A percentile compares a stretch with the other conserved stretches of the same genome.
Conservation (phyloP, 2,888 invertebrate genomes). For the Carpatolechia fugitivella region DNA sequence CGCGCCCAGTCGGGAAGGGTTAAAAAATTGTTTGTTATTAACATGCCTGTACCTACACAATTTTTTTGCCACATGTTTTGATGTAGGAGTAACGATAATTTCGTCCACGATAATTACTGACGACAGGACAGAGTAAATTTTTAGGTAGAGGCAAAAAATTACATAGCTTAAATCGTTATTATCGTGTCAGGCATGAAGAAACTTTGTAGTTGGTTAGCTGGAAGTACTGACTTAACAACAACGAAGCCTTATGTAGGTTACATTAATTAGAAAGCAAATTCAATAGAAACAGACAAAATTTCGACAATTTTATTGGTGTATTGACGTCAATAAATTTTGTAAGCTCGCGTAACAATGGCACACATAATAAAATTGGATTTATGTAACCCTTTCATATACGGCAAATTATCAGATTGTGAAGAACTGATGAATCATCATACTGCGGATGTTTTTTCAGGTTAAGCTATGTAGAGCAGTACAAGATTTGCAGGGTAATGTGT, state of each 20-base stretch:
- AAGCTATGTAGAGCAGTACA: conserved; percentile 51
- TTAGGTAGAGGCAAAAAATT: neutral
- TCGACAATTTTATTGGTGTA: neutral
- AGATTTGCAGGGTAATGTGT: conserved; percentile 38
- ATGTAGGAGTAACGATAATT: conserved; percentile 1
- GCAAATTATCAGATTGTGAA: conserved; percentile 32
- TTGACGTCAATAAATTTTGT: conserved; percentile 12
- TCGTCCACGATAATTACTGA: conserved; percentile 1
- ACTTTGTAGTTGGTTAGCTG: neutral
- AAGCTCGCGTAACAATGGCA: conserved; percentile 14
- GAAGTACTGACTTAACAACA: neutral
- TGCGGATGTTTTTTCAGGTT: conserved; percentile 61
- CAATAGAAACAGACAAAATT: neutral
- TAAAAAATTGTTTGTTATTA: conserved; percentile 31
- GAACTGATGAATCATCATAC: conserved; percentile 38
- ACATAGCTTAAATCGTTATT: neutral
- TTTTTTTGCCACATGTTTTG: conserved; percentile 9
- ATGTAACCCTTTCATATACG: conserved; percentile 31
- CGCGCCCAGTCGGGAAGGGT: conserved; percentile 34
- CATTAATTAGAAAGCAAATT: conserved; percentile 1
- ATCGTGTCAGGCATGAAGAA: neutral
- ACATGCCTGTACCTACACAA: conserved; percentile 10
- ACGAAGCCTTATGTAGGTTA: neutral
- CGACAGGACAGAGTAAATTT: neutral
- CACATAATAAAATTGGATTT: conserved; percentile 24